phyloP scores from a whole-genome alignment of 2,888 invertebrate species.

The Temnothorax rugatulus region DNA sequence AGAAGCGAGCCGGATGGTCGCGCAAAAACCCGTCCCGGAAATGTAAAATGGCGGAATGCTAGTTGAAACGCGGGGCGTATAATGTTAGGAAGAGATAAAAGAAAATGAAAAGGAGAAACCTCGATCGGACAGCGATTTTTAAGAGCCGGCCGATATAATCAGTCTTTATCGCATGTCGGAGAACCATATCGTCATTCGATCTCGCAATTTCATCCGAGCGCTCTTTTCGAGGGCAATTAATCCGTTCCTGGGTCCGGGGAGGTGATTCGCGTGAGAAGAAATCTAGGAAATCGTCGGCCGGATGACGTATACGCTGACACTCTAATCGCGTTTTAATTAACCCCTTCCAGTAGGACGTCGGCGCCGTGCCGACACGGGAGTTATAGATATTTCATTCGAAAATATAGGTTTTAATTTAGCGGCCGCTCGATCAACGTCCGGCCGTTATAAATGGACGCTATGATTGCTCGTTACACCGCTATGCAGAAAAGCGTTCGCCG shows the following conservation, averaged over 20 bases:
- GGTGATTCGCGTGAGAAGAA: conserved; percentile 46
- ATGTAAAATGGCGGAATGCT: conserved; percentile 3
- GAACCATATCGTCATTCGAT: neutral
- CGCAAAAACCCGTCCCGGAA: conserved; percentile 25
- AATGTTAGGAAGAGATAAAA: neutral
- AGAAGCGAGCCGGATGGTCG: neutral
- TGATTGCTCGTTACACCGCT: conserved; percentile 54
- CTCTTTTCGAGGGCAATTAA: conserved; percentile 37
- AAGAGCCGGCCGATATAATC: neutral
- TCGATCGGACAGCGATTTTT: conserved; percentile 1
- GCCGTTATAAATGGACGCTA: conserved; percentile 50
- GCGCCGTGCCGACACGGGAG: conserved; percentile 55
- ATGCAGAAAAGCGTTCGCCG: conserved; percentile 53
- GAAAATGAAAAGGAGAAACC: neutral
- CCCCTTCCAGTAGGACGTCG: conserved; percentile 53
- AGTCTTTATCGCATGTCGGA: neutral
- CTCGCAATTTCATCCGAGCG: conserved; percentile 19
- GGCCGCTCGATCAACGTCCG: conserved; percentile 55
- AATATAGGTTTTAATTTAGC: conserved; percentile 58
- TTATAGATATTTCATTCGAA: conserved; percentile 58
- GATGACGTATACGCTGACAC: conserved; percentile 55
- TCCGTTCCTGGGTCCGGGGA: neutral
- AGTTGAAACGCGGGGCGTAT: neutral
- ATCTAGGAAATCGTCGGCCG: conserved; percentile 40
- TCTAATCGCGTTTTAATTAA: conserved; percentile 58